Evolutionary conservation across 2,113 vertebrate species (phyloP).

Genomic region (Grammomys dolichurus): DNA sequence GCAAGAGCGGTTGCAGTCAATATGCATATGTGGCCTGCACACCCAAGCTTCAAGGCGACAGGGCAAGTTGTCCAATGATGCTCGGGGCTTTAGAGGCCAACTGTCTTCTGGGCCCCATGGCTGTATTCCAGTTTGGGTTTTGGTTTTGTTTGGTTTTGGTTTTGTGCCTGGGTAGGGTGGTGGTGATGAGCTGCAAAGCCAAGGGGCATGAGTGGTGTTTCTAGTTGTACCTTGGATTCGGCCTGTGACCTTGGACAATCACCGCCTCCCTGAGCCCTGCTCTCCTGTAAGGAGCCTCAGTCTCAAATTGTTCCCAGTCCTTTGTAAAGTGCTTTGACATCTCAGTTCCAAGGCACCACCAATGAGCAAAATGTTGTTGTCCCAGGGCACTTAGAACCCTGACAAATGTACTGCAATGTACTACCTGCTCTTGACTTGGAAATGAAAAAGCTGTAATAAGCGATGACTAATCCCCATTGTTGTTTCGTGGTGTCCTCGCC

Average conservation of each 20-base stretch:
- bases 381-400: slow-evolving; percentile 20
- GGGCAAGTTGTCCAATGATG: slow-evolving; percentile 15
- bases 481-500: slow-evolving; percentile 63
- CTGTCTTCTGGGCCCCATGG: neutral
- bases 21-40: neutral
- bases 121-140: neutral
- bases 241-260: slow-evolving; percentile 60
- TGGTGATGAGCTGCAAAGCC: neutral
- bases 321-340: slow-evolving; percentile 64
- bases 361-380: slow-evolving; percentile 26
- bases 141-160: neutral
- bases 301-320: slow-evolving; percentile 59
- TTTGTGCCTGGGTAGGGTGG: neutral
- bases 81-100: neutral
- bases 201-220: slow-evolving; percentile 21
- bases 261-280: slow-evolving; percentile 56
- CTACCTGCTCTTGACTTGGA: slow-evolving; percentile 52
- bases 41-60: neutral
- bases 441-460: slow-evolving; percentile 68
- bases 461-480: slow-evolving; percentile 62
- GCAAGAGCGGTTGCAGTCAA: neutral
- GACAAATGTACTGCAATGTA: neutral
- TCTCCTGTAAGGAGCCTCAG: slow-evolving; percentile 51
- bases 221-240: slow-evolving; percentile 67
- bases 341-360: slow-evolving; percentile 17